phyloP scores from a whole-genome alignment of 2,888 invertebrate genomes.

The Conomelus anceps region DNA sequence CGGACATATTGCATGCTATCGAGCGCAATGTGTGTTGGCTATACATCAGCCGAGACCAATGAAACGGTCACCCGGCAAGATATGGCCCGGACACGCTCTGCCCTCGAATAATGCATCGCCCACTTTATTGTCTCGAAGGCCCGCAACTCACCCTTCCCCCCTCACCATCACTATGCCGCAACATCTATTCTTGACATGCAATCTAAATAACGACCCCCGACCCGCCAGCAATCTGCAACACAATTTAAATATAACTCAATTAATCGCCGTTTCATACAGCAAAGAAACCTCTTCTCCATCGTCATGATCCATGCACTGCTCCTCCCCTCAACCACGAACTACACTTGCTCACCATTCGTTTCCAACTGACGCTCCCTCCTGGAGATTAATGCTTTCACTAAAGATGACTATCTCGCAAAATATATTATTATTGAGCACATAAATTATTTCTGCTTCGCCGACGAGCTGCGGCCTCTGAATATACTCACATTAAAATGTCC shows the following conservation, averaged over 20 bases:
- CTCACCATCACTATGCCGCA: background rate
- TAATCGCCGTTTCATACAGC: background rate
- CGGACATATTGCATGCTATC: constrained; percentile 16
- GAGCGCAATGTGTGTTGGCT: background rate
- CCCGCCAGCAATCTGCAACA: background rate
- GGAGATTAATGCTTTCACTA: background rate
- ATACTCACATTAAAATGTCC: background rate
- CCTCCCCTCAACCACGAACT: background rate
- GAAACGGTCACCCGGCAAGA: constrained; percentile 1
- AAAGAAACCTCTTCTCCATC: background rate
- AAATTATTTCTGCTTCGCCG: background rate
- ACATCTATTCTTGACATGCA: background rate
- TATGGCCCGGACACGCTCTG: background rate
- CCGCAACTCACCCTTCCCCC: background rate
- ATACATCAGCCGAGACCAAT: background rate
- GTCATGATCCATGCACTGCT: background rate
- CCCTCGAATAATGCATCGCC: background rate
- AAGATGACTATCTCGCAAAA: background rate
- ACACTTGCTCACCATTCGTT: background rate
- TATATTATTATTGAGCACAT: background rate
- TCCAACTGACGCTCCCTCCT: background rate
- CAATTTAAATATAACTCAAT: background rate
- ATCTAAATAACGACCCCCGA: background rate
- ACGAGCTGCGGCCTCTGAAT: background rate
- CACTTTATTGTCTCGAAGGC: constrained; percentile 2